phyloP scores from a whole-genome alignment of 1,140 invertebrate species.

The Ostrea denselamellosa region DNA sequence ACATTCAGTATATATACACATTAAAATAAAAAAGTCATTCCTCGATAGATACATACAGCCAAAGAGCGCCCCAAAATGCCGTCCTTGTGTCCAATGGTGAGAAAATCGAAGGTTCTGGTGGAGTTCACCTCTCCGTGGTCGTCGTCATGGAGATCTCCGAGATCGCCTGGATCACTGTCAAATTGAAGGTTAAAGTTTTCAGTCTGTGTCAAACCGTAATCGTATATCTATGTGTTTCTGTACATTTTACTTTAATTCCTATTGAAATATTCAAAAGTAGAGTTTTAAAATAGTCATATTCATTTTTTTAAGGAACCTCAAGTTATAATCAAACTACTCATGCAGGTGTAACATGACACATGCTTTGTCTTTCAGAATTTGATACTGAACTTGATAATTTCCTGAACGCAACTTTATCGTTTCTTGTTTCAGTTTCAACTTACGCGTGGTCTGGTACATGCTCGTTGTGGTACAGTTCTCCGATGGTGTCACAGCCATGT shows the following conservation, averaged over 20 bases:
- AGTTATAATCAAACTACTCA: no score
- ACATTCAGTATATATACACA: no score
- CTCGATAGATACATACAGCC: not conserved
- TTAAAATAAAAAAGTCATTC: not conserved
- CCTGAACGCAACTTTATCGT: not conserved
- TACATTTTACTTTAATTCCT: not conserved
- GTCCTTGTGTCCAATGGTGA: not conserved
- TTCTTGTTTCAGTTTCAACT: not conserved
- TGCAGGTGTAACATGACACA: no score
- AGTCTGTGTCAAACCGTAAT: no score
- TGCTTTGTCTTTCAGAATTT: no score
- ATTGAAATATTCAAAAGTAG: not conserved
- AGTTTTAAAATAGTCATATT: no score
- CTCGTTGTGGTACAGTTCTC: not conserved
- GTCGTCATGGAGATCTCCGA: slow-evolving; percentile 39
- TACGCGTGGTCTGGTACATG: not conserved
- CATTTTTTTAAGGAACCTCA: no score
- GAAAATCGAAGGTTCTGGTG: not conserved
- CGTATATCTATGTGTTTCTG: no score
- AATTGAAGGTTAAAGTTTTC: not conserved
- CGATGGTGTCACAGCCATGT: slow-evolving; percentile 32
- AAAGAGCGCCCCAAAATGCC: slow-evolving; percentile 20
- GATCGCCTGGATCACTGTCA: not conserved
- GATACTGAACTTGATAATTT: not conserved
- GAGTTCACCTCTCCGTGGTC: not conserved